Evolutionary conservation across 2,113 vertebrate species (phyloP).

Genomic region (Thamnaconus septentrionalis): DNA sequence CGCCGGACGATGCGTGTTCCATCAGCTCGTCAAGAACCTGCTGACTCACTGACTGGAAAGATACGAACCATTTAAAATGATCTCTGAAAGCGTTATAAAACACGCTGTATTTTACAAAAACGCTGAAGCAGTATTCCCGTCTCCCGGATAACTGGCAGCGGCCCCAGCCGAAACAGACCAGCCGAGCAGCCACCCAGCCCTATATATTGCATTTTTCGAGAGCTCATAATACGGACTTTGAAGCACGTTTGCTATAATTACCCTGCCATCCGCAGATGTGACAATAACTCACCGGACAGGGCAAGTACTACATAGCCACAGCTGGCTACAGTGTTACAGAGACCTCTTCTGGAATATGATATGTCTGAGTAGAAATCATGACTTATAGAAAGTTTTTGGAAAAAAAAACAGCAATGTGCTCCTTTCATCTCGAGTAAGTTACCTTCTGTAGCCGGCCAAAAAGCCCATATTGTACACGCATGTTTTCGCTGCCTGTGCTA

Average conservation of each 20-base stretch:
- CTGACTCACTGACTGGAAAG: too few species aligned
- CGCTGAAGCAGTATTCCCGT: too few species aligned
- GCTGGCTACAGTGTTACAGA: conserved; percentile 9
- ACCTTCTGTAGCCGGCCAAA: conserved; percentile 21
- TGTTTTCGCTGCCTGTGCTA: conserved; percentile 20
- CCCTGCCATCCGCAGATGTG: conserved; percentile 19
- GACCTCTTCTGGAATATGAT: conserved; percentile 14
- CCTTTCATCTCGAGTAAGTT: conserved; percentile 42
- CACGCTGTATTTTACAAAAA: too few species aligned
- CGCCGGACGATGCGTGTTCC: too few species aligned
- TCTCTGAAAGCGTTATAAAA: too few species aligned
- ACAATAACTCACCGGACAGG: not conserved
- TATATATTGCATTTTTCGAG: too few species aligned
- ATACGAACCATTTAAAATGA: too few species aligned
- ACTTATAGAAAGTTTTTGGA: conserved; percentile 36
- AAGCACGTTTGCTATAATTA: conserved; percentile 12
- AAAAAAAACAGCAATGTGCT: conserved; percentile 42
- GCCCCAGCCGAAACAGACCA: too few species aligned
- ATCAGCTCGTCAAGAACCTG: too few species aligned
- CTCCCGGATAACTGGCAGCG: too few species aligned
- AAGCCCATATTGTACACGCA: conserved; percentile 13
- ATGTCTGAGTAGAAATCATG: conserved; percentile 23
- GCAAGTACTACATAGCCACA: conserved; percentile 22
- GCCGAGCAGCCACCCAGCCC: too few species aligned
- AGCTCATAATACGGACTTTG: not conserved